Evolutionary conservation across 2,888 invertebrate species (phyloP).

Genomic region (Ornithoptera alexandrae): DNA sequence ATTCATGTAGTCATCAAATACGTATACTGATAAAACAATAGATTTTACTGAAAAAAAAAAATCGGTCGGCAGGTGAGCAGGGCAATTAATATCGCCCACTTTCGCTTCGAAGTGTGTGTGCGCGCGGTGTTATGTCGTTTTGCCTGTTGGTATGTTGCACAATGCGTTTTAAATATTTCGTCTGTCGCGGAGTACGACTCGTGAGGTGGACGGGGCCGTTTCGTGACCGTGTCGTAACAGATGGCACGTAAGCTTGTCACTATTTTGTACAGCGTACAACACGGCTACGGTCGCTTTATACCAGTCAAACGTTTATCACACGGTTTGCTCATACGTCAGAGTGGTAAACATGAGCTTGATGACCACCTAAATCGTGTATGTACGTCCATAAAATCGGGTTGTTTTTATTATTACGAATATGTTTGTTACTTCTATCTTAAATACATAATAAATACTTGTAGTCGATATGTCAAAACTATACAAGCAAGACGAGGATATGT

Average conservation of each 20-base stretch:
- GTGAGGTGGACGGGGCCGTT: neutral
- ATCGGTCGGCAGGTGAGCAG: constrained; percentile 3
- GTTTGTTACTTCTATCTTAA: neutral
- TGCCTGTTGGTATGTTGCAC: neutral
- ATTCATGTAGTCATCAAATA: too few species aligned
- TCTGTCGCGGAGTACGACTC: neutral
- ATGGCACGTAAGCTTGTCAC: neutral
- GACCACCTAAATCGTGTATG: too few species aligned
- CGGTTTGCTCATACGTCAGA: too few species aligned
- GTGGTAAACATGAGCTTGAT: too few species aligned
- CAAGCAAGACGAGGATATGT: constrained; percentile 4
- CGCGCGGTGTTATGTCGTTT: neutral
- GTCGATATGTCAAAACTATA: neutral
- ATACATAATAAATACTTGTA: neutral
- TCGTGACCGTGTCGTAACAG: neutral
- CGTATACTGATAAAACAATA: neutral
- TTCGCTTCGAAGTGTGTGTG: constrained; percentile 8
- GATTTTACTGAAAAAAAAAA: constrained; percentile 4
- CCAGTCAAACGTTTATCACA: too few species aligned
- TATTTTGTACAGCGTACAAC: neutral
- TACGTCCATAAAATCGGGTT: too few species aligned
- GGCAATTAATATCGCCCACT: constrained; percentile 18
- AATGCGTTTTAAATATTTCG: constrained; percentile 19
- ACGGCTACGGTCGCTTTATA: neutral
- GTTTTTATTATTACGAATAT: neutral